phyloP scores from a whole-genome alignment of 2,888 invertebrate genomes.

The Callyntrura guangdongensis region DNA sequence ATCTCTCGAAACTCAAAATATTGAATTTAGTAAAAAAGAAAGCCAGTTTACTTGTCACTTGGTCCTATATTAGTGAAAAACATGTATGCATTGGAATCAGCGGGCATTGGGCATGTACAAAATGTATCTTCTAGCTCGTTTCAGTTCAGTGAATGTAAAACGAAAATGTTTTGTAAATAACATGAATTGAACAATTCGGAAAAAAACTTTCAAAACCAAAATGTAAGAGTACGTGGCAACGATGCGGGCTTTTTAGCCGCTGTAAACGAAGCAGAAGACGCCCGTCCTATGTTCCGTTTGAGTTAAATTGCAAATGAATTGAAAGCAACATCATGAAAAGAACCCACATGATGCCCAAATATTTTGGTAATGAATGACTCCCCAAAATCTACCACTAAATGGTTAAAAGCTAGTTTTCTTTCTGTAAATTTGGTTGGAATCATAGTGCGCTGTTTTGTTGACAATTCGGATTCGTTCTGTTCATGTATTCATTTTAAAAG shows the following conservation, averaged over 20 bases:
- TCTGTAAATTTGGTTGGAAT: constrained; percentile 52
- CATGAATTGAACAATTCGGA: no score
- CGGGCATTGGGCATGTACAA: no score
- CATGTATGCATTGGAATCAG: no score
- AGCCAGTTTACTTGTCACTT: no score
- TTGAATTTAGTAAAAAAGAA: no score
- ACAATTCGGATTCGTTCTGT: neutral
- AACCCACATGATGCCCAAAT: constrained; percentile 71
- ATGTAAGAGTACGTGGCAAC: neutral
- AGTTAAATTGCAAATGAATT: neutral
- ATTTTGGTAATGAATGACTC: constrained; percentile 80
- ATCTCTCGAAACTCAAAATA: no score
- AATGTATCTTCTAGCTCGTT: no score
- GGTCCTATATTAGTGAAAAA: no score
- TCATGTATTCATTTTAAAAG: neutral
- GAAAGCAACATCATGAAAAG: constrained; percentile 57
- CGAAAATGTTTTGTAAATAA: neutral
- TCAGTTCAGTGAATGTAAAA: neutral
- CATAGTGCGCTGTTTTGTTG: constrained; percentile 15
- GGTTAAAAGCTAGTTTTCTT: no score
- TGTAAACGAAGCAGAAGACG: neutral
- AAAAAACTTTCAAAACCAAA: neutral
- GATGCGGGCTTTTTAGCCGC: no score
- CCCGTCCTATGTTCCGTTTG: neutral
- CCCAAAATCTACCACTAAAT: no score